Percentiles rank a stretch among this genome's conserved stretches.
Conservation (phyloP, 2,113 vertebrate species). For the Hepsetus odoe region DNA sequence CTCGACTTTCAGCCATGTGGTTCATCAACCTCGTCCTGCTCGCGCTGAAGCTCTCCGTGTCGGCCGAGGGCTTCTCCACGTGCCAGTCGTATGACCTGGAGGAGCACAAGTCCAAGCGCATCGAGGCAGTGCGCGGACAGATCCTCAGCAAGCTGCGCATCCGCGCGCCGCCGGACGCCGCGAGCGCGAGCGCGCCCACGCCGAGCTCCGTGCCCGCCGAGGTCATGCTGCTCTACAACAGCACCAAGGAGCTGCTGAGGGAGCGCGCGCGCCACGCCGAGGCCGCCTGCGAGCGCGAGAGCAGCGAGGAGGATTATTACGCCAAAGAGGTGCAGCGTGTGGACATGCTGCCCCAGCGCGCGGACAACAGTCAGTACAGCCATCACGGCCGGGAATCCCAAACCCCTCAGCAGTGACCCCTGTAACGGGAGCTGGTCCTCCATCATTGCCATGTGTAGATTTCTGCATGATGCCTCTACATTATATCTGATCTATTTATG, state of each 20-base stretch:
- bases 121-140: constrained; percentile 97
- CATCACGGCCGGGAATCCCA: too few relatives aligned
- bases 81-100: constrained; percentile 96
- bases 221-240: constrained; percentile 97
- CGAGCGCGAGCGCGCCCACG: constrained; percentile 57
- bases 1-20: constrained; percentile 63
- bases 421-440: too few relatives aligned
- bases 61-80: constrained; percentile 90
- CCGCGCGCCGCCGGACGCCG: constrained; percentile 85
- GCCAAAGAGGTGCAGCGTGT: constrained; percentile 98
- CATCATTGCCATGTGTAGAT: too few relatives aligned
- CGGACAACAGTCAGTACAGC: constrained; percentile 73
- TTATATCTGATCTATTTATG: too few relatives aligned
- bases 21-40: constrained; percentile 73
- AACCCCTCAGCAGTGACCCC: too few relatives aligned
- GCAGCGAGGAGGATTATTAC: constrained; percentile 97
- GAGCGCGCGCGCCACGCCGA: constrained; percentile 80
- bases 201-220: constrained; percentile 85
- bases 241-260: constrained; percentile 94
- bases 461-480: too few relatives aligned
- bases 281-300: constrained; percentile 89
- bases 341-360: constrained; percentile 83
- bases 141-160: constrained; percentile 98
- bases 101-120: constrained; percentile 95
- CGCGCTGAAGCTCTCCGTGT: constrained; percentile 85